Evolutionary conservation across 2,797 vertebrate genomes (phyloP).

Genomic region (Mormyrus hasselquistii): DNA sequence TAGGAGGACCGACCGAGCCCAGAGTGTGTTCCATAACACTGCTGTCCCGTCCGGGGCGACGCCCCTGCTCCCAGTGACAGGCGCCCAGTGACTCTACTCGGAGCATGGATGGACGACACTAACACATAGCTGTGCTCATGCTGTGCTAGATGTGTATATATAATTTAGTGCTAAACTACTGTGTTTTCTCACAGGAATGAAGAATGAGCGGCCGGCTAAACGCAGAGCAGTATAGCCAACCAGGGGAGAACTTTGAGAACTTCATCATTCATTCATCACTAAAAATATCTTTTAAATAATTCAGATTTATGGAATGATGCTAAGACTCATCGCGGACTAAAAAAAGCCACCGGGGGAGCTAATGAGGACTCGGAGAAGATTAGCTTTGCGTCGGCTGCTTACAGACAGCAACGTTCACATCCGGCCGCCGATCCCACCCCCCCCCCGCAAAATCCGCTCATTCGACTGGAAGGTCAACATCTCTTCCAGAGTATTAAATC

Average conservation of each 20-base stretch:
- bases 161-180: neutral
- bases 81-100: neutral
- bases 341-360: neutral
- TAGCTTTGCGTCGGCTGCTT: slow-evolving; percentile 10
- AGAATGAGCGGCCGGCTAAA: neutral
- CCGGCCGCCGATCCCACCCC: slow-evolving; percentile 33
- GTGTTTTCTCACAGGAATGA: neutral
- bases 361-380: neutral
- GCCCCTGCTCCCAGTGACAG: neutral
- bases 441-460: slow-evolving; percentile 66
- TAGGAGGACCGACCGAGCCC: neutral
- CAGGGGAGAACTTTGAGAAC: slow-evolving; percentile 10
- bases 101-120: neutral
- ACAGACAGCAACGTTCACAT: slow-evolving; percentile 47
- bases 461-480: slow-evolving; percentile 72
- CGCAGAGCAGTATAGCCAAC: neutral
- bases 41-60: neutral
- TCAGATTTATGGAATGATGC: neutral
- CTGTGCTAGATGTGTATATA: neutral
- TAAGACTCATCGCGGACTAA: slow-evolving; percentile 7
- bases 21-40: neutral
- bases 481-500: slow-evolving; percentile 63
- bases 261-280: slow-evolving; percentile 46
- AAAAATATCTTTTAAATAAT: neutral
- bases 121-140: neutral